Conservation (phyloP, 35 echinoderm and acorn worm species). For the Heliocidaris tuberculata region DNA sequence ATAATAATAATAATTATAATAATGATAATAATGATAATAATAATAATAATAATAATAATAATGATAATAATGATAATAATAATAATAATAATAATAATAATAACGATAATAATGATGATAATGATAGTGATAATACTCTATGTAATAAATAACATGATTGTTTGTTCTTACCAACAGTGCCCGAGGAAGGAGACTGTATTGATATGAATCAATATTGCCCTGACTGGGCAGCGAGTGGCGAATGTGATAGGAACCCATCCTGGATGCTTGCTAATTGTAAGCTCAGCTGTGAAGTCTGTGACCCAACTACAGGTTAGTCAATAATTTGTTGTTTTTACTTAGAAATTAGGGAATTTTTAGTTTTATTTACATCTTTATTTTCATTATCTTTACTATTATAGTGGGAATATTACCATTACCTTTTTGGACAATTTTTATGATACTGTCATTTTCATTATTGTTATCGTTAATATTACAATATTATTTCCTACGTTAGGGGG, state of each 20-base stretch:
- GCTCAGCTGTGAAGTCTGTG: slow-evolving; percentile 43
- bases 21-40: no score
- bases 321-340: not conserved
- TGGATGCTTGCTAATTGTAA: slow-evolving; percentile 56
- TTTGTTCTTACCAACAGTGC: not conserved
- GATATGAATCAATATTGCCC: slow-evolving; percentile 42
- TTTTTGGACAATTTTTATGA: not conserved
- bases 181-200: slow-evolving; percentile 26
- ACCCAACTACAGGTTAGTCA: not conserved
- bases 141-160: not conserved
- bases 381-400: no score
- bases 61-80: no score
- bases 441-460: not conserved
- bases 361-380: no score
- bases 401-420: no score
- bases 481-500: no score
- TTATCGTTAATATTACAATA: not conserved
- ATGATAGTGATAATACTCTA: no score
- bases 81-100: no score
- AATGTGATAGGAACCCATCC: not conserved
- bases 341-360: no score
- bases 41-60: no score
- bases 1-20: no score
- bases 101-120: no score
- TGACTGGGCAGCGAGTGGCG: slow-evolving; percentile 41